These are phyloP conservation scores for Monochamus saltuarius DNA, from an alignment of 1,140 invertebrate species.

Conservation along the genomic window DNA sequence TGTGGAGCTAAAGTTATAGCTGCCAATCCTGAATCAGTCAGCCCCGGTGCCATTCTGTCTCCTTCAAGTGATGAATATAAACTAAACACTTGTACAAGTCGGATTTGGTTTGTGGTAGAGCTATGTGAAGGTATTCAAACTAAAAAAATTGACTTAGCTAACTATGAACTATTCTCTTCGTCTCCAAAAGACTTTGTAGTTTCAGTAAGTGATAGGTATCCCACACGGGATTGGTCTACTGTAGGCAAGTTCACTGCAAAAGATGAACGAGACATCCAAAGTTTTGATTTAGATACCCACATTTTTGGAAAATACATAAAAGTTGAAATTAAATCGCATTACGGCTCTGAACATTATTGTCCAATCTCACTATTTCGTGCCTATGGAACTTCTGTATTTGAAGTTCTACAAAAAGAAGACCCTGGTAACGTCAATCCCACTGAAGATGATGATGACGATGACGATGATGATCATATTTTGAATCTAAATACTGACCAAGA, in stretches of 20 bases:
- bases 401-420: conserved; percentile 80
- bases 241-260: conserved; percentile 85
- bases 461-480: conserved; percentile 58
- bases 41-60: conserved; percentile 81
- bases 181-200: conserved; percentile 88
- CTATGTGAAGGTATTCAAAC: conserved; percentile 96
- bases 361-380: conserved; percentile 90
- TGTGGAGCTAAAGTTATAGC: conserved; percentile 96
- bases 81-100: conserved; percentile 90
- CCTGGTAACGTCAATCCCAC: conserved; percentile 54
- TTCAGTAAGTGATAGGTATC: conserved; percentile 74
- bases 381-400: conserved; percentile 89
- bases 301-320: conserved; percentile 94
- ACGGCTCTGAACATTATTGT: conserved; percentile 96
- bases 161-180: conserved; percentile 98
- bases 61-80: conserved; percentile 95
- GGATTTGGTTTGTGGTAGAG: conserved; percentile 96
- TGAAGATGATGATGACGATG: conserved; percentile 65
- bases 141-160: conserved; percentile 92
- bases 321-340: conserved; percentile 88
- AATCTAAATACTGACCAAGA: conserved; percentile 23
- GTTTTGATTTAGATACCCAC: conserved; percentile 75
- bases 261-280: conserved; percentile 85
- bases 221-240: conserved; percentile 81
- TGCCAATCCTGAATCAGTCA: conserved; percentile 87